A percentile compares a stretch with the other conserved stretches of the same genome.
phyloP scores from a whole-genome alignment of 2,888 invertebrate species.

The Nymphalis polychloros region DNA sequence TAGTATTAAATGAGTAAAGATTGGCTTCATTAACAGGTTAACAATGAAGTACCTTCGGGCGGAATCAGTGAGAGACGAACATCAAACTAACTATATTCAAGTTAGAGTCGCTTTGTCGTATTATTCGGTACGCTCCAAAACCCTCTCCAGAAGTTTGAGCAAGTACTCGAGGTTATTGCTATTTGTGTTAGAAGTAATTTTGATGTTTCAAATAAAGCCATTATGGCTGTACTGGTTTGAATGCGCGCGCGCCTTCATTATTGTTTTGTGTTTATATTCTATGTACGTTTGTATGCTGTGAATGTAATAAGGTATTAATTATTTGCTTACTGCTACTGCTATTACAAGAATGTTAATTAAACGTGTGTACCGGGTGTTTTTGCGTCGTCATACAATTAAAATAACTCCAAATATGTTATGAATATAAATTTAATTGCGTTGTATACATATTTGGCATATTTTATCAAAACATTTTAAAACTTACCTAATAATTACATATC shows the following conservation, averaged over 20 bases:
- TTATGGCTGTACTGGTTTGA: not conserved
- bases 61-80: conserved; percentile 11
- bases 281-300: too few relatives aligned
- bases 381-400: too few relatives aligned
- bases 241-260: conserved; percentile 5
- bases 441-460: too few relatives aligned
- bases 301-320: too few relatives aligned
- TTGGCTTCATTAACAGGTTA: not conserved
- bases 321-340: too few relatives aligned
- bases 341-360: too few relatives aligned
- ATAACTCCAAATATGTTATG: too few relatives aligned
- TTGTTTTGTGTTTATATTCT: not conserved
- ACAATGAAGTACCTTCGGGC: conserved; percentile 6
- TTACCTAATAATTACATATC: too few relatives aligned
- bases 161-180: conserved; percentile 72
- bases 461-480: too few relatives aligned
- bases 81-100: conserved; percentile 19
- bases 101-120: conserved; percentile 63
- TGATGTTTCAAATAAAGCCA: conserved; percentile 7
- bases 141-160: conserved; percentile 57
- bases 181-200: conserved; percentile 57
- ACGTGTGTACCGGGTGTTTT: too few relatives aligned
- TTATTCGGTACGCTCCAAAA: conserved; percentile 59
- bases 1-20: not conserved
- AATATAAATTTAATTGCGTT: too few relatives aligned